Evolutionary conservation across 2,888 invertebrate genomes (phyloP), one percentile per base, ranked within the genome.

Genomic region (Drosophila paramelanica): DNA sequence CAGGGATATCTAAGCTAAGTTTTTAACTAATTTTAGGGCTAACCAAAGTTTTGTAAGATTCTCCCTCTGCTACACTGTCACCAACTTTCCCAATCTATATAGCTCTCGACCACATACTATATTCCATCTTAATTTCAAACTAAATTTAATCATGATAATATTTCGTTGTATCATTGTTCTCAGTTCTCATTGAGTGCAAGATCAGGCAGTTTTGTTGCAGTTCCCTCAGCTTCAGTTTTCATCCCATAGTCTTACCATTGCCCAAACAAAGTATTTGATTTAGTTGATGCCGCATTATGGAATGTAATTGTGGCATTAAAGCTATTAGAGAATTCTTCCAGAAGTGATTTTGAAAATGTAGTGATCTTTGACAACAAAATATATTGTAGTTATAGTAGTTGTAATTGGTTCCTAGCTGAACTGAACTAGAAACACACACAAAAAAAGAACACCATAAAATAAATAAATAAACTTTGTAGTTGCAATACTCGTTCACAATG

Each of bases 21-120:
- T 88, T 82, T 86, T 86, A 82, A 88, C 85, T 88, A 88, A 85
- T 88, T 86, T 88, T 88, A 88, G 82, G 85, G 78, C 81, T 79
- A 82, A 88, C 82, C 77, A 82, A 85, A 77, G 83, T 84, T 85
- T 87, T 87, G 42, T 84, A 85, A 82, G 80, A 87, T 82, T 67
- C 74, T 67, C 67, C 72, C 60, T 62, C 64, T 69, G 70, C 64
- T 58, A 55, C 51, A 50, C 55, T 56, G n/a, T 53, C 66, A 20
- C 33, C 49, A 39, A 31, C 36, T 31, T 23, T 49, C 41, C 49
- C 57, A 25, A 56, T 7, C 5, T 25, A 38, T 25, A 38, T 6
- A 36, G 13, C 14, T n/a, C 39, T 43, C 36, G 36, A n/a, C 52
- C 72, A 52, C n/a, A 23, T 33, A 43, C 27, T 31, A 17, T 43